Evolutionary conservation across 2,888 invertebrate genomes (phyloP).

Genomic region (Kryphioiulus occultus): DNA sequence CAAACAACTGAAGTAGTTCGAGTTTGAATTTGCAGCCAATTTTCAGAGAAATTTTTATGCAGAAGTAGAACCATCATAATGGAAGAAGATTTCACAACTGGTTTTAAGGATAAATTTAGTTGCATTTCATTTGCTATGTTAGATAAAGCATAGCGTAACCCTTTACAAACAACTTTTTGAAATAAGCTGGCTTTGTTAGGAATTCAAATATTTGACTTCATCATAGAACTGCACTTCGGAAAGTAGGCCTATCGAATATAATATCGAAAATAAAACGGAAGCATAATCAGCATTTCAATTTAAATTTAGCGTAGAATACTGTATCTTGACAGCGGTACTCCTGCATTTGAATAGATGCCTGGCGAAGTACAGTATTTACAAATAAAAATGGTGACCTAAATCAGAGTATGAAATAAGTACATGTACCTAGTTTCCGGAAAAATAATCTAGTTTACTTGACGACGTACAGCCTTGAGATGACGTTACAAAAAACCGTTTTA

Average conservation of each 20-base stretch:
- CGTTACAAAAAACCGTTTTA: no score
- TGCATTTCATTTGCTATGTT: neutral
- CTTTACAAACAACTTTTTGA: no score
- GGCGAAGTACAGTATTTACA: no score
- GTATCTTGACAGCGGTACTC: neutral
- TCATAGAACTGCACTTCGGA: no score
- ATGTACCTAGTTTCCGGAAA: no score
- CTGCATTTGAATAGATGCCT: neutral
- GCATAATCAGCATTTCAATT: neutral
- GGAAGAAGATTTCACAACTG: neutral
- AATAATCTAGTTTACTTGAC: no score
- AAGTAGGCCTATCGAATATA: no score
- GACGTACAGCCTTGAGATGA: no score
- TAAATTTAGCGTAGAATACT: neutral
- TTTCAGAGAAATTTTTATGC: neutral
- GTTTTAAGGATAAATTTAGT: neutral
- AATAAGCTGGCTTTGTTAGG: neutral
- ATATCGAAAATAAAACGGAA: no score
- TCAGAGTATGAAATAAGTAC: no score
- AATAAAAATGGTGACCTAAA: no score
- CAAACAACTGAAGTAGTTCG: neutral
- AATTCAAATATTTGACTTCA: neutral
- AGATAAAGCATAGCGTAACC: neutral
- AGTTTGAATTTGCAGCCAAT: neutral
- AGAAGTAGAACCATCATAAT: no score